These are phyloP conservation scores for Diprion similis DNA, from an alignment of 1,140 invertebrate species.

Conservation along the genomic window DNA sequence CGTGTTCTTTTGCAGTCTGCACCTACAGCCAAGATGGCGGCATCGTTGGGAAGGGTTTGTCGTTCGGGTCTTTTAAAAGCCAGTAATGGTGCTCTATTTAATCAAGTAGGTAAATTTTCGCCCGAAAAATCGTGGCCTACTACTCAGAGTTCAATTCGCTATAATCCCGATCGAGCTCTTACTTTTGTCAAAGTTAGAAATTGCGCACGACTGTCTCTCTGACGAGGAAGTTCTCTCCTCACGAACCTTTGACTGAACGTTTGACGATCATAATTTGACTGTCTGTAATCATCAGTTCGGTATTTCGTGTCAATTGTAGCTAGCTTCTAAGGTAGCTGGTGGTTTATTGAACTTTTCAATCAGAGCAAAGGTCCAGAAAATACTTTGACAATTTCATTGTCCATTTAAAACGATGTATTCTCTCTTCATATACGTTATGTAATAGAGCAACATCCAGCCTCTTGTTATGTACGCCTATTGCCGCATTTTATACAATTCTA, in stretches of 20 bases:
- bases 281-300: too few relatives aligned
- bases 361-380: too few relatives aligned
- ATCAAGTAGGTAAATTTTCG: slow-evolving; percentile 58
- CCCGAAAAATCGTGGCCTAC: background rate
- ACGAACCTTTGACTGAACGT: too few relatives aligned
- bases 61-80: slow-evolving; percentile 77
- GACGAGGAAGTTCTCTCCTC: too few relatives aligned
- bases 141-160: background rate
- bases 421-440: background rate
- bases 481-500: background rate
- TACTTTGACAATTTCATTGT: too few relatives aligned
- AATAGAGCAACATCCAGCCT: background rate
- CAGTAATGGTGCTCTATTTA: slow-evolving; percentile 59
- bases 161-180: background rate
- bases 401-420: too few relatives aligned
- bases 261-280: too few relatives aligned
- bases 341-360: too few relatives aligned
- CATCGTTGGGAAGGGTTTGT: slow-evolving; percentile 80
- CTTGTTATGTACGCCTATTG: too few relatives aligned
- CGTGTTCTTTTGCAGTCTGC: slow-evolving; percentile 38
- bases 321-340: too few relatives aligned
- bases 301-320: too few relatives aligned
- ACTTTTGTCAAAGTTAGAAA: background rate
- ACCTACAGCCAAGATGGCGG: slow-evolving; percentile 77
- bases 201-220: background rate